Base-by-base conservation (phyloP, 2,888 invertebrate species). In the Oscheius sp. region DNA sequence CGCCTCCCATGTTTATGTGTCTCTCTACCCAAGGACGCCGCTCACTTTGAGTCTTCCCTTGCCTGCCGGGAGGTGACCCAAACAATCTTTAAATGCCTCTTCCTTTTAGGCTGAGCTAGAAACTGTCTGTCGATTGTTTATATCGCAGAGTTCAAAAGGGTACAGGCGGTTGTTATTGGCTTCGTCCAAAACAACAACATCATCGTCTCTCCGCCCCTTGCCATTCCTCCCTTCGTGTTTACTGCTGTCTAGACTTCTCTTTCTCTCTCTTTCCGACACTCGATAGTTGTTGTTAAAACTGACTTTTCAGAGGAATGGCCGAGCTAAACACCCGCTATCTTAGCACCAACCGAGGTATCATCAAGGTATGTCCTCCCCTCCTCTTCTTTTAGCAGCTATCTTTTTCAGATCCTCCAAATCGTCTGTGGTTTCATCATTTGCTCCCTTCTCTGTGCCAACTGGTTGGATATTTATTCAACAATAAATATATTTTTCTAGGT, bases 401-500 rank as follows among this genome's bases (percentile, higher is more conserved):
- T n/a, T n/a, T n/a, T n/a, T n/a, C n/a, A n/a, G 73, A 76, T 82
- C 59, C 67, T 70, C 50, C 76, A 73, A 72, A 77, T 83, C 71
- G 61, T 83, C 61, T 50, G 72, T 64, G 83, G 83, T 33, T 83
- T 83, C 73, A 76, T 82, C 72, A 78, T 83, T 74, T 82, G 82
- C 69, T 80, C 81, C 3, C 75, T 82, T 22, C 73, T 83, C 56
- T 83, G 83, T 68, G 72, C 79, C 28, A 74, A 80, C 49, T 78
- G 78, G 78, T 76, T 26, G n/a, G 59, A 3, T 3, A 6, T 12
- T 20, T 33, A 12, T 20, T 20, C n/a, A 4, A 20, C 30, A 33
- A 33, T 14, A 2, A 2, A 14, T 14, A 32, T 33, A n/a, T 2
- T 59, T 26, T 66, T 75, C 22, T 61, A 81, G 81, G 81, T 81